phyloP scores from a whole-genome alignment of 2,888 invertebrate genomes.

The Tipula unca region DNA sequence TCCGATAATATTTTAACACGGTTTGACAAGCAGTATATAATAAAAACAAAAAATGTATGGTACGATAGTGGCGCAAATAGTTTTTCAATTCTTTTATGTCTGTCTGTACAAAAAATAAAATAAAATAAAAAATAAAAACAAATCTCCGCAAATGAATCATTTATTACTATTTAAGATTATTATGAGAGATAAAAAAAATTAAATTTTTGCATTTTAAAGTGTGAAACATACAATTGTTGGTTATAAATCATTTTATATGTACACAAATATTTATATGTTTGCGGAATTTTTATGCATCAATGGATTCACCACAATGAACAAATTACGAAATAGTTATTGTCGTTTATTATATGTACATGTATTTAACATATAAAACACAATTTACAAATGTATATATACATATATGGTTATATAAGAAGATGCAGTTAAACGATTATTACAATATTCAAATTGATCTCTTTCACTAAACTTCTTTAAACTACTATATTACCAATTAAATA shows the following conservation, averaged over 20 bases:
- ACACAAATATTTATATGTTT: neutral
- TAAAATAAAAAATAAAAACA: no score
- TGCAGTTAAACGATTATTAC: no score
- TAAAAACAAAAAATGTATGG: neutral
- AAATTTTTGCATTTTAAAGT: neutral
- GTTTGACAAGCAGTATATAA: neutral
- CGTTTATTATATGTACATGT: no score
- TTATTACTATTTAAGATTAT: slow-evolving; percentile 2
- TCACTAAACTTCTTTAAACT: no score
- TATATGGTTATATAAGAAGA: no score
- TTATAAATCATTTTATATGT: neutral
- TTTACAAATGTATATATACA: no score
- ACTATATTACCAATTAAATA: no score
- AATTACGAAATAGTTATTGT: neutral
- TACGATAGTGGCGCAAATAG: slow-evolving; percentile 8
- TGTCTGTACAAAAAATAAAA: neutral
- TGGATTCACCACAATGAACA: neutral
- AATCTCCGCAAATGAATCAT: neutral
- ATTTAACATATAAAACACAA: no score
- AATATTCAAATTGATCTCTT: no score
- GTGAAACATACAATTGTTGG: neutral
- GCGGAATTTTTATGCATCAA: neutral
- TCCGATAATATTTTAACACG: slow-evolving; percentile 1
- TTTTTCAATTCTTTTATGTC: neutral
- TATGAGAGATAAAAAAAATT: neutral